Evolutionary conservation across 2,797 vertebrate genomes (phyloP).

Genomic region (Pseudocheirus occidentalis): DNA sequence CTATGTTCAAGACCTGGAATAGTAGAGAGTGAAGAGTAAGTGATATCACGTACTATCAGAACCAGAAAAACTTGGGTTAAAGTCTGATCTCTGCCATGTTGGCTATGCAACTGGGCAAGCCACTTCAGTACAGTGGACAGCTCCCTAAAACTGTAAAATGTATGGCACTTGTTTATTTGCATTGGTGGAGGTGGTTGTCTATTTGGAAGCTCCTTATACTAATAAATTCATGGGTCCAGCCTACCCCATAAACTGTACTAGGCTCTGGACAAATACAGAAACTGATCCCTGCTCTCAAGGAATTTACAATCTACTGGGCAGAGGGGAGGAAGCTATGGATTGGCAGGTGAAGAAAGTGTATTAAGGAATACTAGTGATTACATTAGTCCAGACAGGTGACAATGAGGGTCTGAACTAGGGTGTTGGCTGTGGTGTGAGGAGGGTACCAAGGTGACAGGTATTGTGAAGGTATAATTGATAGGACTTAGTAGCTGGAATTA

Average conservation of each 20-base stretch:
- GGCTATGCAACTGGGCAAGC: rapidly evolving
- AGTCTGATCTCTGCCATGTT: rapidly evolving
- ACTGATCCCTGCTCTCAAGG: background rate
- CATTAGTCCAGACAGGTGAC: background rate
- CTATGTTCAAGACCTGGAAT: background rate
- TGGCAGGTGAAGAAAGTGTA: background rate
- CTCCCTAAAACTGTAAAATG: background rate
- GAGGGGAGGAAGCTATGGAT: background rate
- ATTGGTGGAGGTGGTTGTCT: background rate
- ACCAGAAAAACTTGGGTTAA: background rate
- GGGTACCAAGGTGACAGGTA: background rate
- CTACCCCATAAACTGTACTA: background rate
- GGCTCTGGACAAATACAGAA: background rate
- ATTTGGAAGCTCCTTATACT: background rate
- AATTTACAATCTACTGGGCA: background rate
- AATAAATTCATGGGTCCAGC: background rate
- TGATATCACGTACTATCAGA: background rate
- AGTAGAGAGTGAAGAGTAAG: background rate
- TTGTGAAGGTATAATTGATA: background rate
- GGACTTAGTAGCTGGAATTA: background rate
- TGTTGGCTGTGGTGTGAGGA: background rate
- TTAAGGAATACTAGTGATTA: background rate
- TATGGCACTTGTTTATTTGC: background rate
- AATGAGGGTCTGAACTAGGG: background rate
- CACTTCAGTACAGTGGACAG: background rate